Evolutionary conservation across 2,113 vertebrate species (phyloP).

Genomic region (Lepus timidus): DNA sequence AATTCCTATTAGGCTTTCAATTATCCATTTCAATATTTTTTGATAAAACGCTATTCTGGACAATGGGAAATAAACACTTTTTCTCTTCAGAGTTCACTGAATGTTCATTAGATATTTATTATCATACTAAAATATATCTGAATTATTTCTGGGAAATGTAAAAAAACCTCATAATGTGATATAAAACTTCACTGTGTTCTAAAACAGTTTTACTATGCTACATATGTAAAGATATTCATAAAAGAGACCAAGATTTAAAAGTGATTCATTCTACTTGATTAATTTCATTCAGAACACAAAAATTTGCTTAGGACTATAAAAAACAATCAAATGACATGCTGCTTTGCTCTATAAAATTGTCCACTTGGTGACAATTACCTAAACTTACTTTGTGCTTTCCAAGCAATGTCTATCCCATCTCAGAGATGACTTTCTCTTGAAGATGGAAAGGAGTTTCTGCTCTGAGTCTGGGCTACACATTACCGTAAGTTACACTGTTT

Average conservation of each 20-base stretch:
- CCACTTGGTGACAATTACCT: background rate
- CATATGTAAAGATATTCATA: background rate
- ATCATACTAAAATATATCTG: constrained; percentile 54
- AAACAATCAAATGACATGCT: background rate
- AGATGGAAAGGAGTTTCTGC: background rate
- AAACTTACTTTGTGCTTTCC: background rate
- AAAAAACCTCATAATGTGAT: constrained; percentile 37
- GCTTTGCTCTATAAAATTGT: background rate
- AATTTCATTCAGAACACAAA: background rate
- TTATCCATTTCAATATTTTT: constrained; percentile 73
- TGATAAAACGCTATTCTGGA: constrained; percentile 56
- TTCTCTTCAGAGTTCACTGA: constrained; percentile 25
- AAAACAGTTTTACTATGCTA: background rate
- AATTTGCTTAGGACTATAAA: background rate
- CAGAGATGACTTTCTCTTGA: background rate
- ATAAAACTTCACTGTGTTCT: constrained; percentile 57
- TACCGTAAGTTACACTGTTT: background rate
- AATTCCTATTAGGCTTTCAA: background rate
- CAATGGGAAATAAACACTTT: constrained; percentile 58
- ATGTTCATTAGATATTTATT: constrained; percentile 66
- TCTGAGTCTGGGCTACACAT: background rate
- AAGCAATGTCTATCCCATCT: background rate
- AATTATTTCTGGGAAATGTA: constrained; percentile 80
- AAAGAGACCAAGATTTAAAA: background rate
- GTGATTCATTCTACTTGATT: background rate